phyloP scores from a whole-genome alignment of 1,140 invertebrate genomes.

The Drosophila ironensis region DNA sequence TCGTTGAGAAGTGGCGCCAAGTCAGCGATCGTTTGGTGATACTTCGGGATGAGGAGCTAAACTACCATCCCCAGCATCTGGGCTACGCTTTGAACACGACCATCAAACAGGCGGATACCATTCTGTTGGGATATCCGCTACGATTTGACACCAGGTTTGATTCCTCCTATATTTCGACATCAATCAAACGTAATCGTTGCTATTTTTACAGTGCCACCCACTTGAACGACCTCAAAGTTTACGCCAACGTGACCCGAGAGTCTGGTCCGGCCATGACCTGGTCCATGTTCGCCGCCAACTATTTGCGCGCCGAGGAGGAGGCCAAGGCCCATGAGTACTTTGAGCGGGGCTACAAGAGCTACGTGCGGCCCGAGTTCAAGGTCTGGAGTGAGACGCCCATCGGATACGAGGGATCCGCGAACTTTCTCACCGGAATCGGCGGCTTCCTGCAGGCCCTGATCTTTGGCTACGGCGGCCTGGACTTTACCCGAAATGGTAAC shows the following conservation, averaged over 20 bases:
- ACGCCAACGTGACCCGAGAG: conserved; percentile 83
- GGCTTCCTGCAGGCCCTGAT: conserved; percentile 84
- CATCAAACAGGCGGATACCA: conserved; percentile 84
- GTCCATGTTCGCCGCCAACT: conserved; percentile 84
- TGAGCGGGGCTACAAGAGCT: conserved; percentile 83
- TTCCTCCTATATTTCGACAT: too few relatives aligned
- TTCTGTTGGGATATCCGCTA: conserved; percentile 83
- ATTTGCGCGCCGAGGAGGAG: too few relatives aligned
- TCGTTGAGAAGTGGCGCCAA: conserved; percentile 78
- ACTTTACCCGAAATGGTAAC: conserved; percentile 79
- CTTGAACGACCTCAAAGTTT: conserved; percentile 83
- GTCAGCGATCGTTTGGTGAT: conserved; percentile 83
- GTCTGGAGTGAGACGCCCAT: conserved; percentile 83
- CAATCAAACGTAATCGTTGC: too few relatives aligned
- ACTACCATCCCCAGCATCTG: conserved; percentile 84
- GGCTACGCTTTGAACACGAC: conserved; percentile 81
- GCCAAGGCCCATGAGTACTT: conserved; percentile 82
- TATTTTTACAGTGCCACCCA: conserved; percentile 72
- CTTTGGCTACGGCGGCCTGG: conserved; percentile 83
- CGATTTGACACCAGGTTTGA: conserved; percentile 83
- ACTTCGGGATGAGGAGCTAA: conserved; percentile 79
- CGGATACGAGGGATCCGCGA: conserved; percentile 83
- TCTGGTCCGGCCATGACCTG: conserved; percentile 85
- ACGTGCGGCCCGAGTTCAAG: conserved; percentile 84
- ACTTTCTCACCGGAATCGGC: conserved; percentile 85